Conservation (phyloP, 2,888 invertebrate species). For the Mellilla xanthometata region DNA sequence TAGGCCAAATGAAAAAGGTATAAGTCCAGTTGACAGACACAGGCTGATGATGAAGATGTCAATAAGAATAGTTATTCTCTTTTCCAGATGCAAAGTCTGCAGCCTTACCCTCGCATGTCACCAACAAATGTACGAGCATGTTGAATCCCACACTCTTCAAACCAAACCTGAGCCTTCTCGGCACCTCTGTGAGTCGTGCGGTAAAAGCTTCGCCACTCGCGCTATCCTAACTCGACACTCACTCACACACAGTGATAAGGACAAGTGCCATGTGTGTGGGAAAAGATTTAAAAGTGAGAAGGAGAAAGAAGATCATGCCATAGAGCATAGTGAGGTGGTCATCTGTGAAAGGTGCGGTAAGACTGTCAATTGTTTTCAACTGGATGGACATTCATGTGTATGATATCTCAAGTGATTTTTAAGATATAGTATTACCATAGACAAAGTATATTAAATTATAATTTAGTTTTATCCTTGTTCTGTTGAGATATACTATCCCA, state of each 20-base stretch:
- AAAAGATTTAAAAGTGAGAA: constrained; percentile 45
- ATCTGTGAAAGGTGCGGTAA: constrained; percentile 73
- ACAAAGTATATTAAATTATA: no score
- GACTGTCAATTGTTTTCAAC: constrained; percentile 46
- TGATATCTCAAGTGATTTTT: no score
- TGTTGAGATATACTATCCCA: no score
- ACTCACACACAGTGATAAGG: constrained; percentile 42
- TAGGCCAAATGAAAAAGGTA: no score
- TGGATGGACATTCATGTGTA: constrained; percentile 50
- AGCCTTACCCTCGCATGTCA: constrained; percentile 77
- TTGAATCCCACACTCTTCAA: constrained; percentile 69
- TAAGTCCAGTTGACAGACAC: no score
- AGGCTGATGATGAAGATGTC: no score
- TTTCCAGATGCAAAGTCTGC: constrained; percentile 83
- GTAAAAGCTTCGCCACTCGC: constrained; percentile 61
- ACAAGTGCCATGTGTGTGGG: constrained; percentile 51
- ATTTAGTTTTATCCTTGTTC: no score
- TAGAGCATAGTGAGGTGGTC: constrained; percentile 50
- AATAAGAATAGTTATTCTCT: neutral
- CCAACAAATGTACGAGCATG: constrained; percentile 83
- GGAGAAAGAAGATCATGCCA: constrained; percentile 46
- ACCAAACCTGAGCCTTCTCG: constrained; percentile 41
- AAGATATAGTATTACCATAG: no score
- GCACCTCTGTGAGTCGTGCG: constrained; percentile 73
- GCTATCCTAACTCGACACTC: constrained; percentile 59